phyloP scores from a whole-genome alignment of 2,113 vertebrate genomes.

The Syngnathus typhle region DNA sequence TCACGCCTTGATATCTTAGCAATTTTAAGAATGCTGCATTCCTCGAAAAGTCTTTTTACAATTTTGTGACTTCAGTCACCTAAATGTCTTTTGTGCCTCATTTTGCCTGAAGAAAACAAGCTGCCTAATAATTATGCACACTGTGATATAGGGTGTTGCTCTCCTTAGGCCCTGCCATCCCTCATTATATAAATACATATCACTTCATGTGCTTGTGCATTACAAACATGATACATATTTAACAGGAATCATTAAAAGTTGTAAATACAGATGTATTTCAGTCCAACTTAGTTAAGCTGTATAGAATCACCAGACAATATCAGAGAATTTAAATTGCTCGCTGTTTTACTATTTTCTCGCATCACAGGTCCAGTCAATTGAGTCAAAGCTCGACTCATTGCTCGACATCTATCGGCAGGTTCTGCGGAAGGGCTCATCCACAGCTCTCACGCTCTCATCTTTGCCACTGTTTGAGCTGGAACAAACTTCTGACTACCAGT shows the following conservation, averaged over 20 bases:
- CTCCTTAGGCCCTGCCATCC: too few relatives aligned
- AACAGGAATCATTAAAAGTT: neutral
- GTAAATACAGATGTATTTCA: neutral
- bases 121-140: too few relatives aligned
- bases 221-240: neutral
- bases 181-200: too few relatives aligned
- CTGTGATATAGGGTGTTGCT: too few relatives aligned
- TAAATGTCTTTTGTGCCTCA: too few relatives aligned
- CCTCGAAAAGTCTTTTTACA: too few relatives aligned
- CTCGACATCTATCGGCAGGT: constrained; percentile 94
- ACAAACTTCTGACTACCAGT: constrained; percentile 89
- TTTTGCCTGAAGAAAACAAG: too few relatives aligned
- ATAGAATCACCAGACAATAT: neutral
- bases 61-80: too few relatives aligned
- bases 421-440: constrained; percentile 84
- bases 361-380: constrained; percentile 90
- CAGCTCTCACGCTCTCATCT: constrained; percentile 82
- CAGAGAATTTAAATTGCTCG: too few relatives aligned
- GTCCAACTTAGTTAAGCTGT: neutral
- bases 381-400: constrained; percentile 91
- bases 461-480: constrained; percentile 89
- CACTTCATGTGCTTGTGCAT: neutral
- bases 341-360: neutral
- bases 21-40: too few relatives aligned
- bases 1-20: too few relatives aligned